A percentile compares a stretch with the other conserved stretches of the same genome.
Evolutionary conservation across 1,140 invertebrate genomes (phyloP).

Genomic region (Habropoda laboriosa): DNA sequence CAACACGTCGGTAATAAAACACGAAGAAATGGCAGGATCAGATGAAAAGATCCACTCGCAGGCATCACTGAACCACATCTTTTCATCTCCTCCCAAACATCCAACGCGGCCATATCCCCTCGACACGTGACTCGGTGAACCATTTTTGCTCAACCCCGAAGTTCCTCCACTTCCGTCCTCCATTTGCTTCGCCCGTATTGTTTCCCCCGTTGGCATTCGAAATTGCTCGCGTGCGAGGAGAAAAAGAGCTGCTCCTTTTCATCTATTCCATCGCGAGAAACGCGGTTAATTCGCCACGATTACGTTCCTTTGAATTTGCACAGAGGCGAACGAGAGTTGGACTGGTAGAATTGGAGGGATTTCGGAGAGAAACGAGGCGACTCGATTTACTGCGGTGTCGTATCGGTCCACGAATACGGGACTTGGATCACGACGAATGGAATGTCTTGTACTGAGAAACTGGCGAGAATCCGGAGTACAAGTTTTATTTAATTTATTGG

Average conservation of each 20-base stretch:
- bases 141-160: not conserved
- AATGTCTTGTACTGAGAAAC: no score
- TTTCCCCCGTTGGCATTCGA: conserved; percentile 31
- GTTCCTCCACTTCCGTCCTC: not conserved
- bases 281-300: conserved; percentile 38
- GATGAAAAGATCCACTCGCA: no score
- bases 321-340: no score
- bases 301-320: conserved; percentile 47
- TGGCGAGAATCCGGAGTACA: no score
- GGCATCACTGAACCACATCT: not conserved
- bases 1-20: no score
- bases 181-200: conserved; percentile 39
- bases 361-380: not conserved
- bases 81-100: not conserved
- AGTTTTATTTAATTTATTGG: no score
- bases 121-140: no score
- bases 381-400: no score
- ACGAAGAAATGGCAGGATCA: no score
- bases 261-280: conserved; percentile 8
- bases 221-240: conserved; percentile 10
- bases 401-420: no score
- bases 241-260: conserved; percentile 9
- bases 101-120: not conserved
- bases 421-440: no score
- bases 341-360: conserved; percentile 49